phyloP scores from a whole-genome alignment of 2,888 invertebrate species.

The Antitype chi region DNA sequence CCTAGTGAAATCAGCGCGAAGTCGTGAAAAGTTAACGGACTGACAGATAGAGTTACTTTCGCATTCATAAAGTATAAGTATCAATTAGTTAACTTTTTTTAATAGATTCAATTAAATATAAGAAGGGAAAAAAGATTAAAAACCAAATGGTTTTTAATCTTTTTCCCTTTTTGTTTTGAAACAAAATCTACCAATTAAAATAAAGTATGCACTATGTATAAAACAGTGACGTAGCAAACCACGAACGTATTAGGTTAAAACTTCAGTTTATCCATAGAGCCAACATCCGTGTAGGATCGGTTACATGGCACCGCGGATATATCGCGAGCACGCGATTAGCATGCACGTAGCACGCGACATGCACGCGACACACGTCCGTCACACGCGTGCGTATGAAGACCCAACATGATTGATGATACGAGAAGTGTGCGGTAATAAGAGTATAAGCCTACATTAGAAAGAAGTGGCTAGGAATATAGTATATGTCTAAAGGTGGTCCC shows the following conservation, averaged over 20 bases:
- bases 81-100: not conserved
- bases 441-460: not conserved
- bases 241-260: not conserved
- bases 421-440: conserved; percentile 7
- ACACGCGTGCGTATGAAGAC: not conserved
- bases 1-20: too few species aligned
- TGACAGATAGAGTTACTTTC: too few species aligned
- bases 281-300: conserved; percentile 36
- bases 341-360: conserved; percentile 38
- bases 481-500: not conserved
- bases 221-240: not conserved
- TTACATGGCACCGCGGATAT: conserved; percentile 58
- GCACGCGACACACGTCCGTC: conserved; percentile 23
- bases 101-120: too few species aligned
- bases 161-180: too few species aligned
- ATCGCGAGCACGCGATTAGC: conserved; percentile 45
- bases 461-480: not conserved
- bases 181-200: not conserved
- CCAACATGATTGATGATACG: conserved; percentile 37
- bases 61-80: not conserved
- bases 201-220: not conserved
- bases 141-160: too few species aligned
- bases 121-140: too few species aligned
- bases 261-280: not conserved
- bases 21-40: too few species aligned